A percentile compares a stretch with the other conserved stretches of the same genome.
phyloP scores from a whole-genome alignment of 2,888 invertebrate genomes.

The Drosophila colorata region DNA sequence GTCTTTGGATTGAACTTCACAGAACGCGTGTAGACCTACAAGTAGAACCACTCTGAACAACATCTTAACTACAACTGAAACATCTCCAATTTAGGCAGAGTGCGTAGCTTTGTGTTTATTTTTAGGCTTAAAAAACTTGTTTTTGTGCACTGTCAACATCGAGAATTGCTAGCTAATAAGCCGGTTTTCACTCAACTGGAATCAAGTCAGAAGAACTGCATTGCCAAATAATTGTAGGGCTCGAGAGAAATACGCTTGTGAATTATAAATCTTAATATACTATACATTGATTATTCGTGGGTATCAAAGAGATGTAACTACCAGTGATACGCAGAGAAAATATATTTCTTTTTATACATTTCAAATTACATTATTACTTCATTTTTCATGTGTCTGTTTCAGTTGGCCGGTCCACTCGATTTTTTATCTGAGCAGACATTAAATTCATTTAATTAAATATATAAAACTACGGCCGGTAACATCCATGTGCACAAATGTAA shows the following conservation, averaged over 20 bases:
- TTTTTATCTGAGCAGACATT: slow-evolving; percentile 1
- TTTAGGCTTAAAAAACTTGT: slow-evolving; percentile 49
- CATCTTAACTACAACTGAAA: slow-evolving; percentile 50
- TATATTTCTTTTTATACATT: background rate
- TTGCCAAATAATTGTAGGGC: slow-evolving; percentile 1
- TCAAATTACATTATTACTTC: background rate
- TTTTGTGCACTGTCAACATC: slow-evolving; percentile 15
- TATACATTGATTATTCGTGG: too few relatives aligned
- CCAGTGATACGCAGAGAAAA: background rate
- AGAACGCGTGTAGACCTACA: slow-evolving; percentile 3
- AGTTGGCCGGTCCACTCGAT: slow-evolving; percentile 1
- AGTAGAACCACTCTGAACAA: slow-evolving; percentile 35
- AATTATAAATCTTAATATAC: too few relatives aligned
- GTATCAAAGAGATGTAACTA: background rate
- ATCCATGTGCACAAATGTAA: too few relatives aligned
- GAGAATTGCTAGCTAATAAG: slow-evolving; percentile 25
- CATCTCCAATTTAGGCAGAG: background rate
- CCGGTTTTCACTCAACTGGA: slow-evolving; percentile 48
- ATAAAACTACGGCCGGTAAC: too few relatives aligned
- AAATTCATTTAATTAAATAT: slow-evolving; percentile 10
- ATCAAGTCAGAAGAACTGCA: background rate
- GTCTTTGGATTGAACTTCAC: slow-evolving; percentile 39
- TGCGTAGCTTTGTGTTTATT: slow-evolving; percentile 41
- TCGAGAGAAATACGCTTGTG: too few relatives aligned
- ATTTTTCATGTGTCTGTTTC: background rate